phyloP scores from a whole-genome alignment of 1,140 invertebrate species.

The Bombyx mandarina region DNA sequence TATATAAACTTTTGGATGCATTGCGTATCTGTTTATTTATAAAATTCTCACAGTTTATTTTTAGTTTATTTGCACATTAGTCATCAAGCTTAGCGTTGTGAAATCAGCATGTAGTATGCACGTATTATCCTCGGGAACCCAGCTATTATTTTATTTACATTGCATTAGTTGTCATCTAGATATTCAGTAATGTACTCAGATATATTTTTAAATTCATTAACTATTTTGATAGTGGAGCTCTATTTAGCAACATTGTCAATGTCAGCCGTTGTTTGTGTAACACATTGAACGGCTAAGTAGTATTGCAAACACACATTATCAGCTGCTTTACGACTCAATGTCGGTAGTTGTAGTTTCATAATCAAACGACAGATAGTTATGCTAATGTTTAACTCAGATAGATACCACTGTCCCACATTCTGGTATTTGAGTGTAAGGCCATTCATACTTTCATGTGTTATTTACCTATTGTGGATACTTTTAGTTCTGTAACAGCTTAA shows the following conservation, averaged over 20 bases:
- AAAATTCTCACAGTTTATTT: slow-evolving; percentile 16
- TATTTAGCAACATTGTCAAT: slow-evolving; percentile 26
- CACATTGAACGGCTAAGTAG: slow-evolving; percentile 2
- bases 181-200: slow-evolving; percentile 15
- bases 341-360: slow-evolving; percentile 20
- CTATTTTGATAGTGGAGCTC: slow-evolving; percentile 10
- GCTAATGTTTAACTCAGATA: slow-evolving; percentile 10
- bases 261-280: slow-evolving; percentile 31
- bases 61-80: slow-evolving; percentile 28
- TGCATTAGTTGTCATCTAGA: slow-evolving; percentile 26
- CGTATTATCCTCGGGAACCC: slow-evolving; percentile 41
- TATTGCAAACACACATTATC: slow-evolving; percentile 3
- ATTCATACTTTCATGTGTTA: not conserved
- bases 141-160: slow-evolving; percentile 34
- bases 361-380: slow-evolving; percentile 9
- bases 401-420: slow-evolving; percentile 1
- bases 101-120: slow-evolving; percentile 42
- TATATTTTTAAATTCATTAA: slow-evolving; percentile 5
- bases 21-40: slow-evolving; percentile 35
- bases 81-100: slow-evolving; percentile 44
- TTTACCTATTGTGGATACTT: not conserved
- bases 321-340: slow-evolving; percentile 14
- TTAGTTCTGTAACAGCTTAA: slow-evolving; percentile 1
- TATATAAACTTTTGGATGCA: slow-evolving; percentile 28
- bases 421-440: not conserved